Percentiles rank a stretch among this genome's conserved stretches.
Evolutionary conservation across 2,797 vertebrate species (phyloP).

Genomic region (Sebastes minor): DNA sequence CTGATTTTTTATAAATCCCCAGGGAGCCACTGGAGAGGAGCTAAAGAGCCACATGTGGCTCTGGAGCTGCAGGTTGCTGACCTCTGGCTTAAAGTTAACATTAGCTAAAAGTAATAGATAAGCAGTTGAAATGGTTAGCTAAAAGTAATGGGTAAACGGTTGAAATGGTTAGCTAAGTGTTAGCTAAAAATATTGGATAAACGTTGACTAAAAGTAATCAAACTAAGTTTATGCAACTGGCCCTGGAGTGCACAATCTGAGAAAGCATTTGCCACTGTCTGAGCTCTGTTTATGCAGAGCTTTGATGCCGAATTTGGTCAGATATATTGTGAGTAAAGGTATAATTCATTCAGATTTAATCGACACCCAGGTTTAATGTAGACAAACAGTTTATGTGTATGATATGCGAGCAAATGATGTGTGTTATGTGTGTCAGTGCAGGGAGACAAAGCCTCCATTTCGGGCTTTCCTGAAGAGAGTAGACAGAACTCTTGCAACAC

Average conservation of each 20-base stretch:
- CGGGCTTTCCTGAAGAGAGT: conserved; percentile 87
- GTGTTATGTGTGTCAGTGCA: conserved; percentile 79
- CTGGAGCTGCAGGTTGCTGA: too few relatives aligned
- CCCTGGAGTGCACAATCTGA: too few relatives aligned
- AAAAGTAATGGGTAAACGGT: too few relatives aligned
- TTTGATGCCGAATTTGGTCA: neutral
- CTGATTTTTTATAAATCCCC: too few relatives aligned
- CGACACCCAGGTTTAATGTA: neutral
- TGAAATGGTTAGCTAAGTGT: too few relatives aligned
- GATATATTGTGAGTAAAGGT: neutral
- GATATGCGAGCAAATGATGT: neutral
- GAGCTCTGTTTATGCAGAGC: neutral
- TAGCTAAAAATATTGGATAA: rapidly evolving
- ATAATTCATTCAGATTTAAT: neutral
- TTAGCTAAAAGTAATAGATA: too few relatives aligned
- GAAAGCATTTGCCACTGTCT: neutral
- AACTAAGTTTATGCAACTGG: too few relatives aligned
- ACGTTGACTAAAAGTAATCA: too few relatives aligned
- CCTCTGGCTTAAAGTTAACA: too few relatives aligned
- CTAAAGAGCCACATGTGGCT: too few relatives aligned
- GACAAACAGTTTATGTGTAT: neutral
- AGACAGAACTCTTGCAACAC: conserved; percentile 82
- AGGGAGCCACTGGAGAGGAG: too few relatives aligned
- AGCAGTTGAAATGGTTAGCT: too few relatives aligned
- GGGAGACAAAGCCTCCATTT: conserved; percentile 84